Conservation (phyloP, 2,888 invertebrate genomes). For the Lampropteryx suffumata region DNA sequence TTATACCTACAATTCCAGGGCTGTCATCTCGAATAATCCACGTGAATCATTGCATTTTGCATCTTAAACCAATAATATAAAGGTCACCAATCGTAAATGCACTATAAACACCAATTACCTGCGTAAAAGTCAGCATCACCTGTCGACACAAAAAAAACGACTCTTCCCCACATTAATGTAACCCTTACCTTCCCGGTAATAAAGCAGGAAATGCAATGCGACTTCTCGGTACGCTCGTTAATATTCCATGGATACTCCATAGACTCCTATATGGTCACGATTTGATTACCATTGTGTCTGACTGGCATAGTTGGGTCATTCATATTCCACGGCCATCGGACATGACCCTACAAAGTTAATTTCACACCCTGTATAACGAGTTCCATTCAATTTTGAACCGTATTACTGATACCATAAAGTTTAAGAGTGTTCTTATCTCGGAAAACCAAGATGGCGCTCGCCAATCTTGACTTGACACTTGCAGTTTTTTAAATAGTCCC, state of each 20-base stretch:
- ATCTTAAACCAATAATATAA: too few relatives aligned
- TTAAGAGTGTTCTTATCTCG: neutral
- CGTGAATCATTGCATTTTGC: too few relatives aligned
- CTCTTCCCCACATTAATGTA: neutral
- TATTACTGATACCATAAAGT: neutral
- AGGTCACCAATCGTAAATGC: neutral
- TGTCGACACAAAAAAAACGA: conserved; percentile 8
- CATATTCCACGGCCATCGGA: conserved; percentile 23
- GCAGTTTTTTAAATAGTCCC: conserved; percentile 11
- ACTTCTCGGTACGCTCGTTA: conserved; percentile 12
- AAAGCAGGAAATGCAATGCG: conserved; percentile 10
- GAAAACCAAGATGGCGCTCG: conserved; percentile 21
- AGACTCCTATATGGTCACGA: conserved; percentile 29
- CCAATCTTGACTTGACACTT: conserved; percentile 19
- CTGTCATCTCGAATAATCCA: too few relatives aligned
- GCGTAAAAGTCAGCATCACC: conserved; percentile 15
- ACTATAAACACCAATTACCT: conserved; percentile 6
- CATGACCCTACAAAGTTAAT: conserved; percentile 21
- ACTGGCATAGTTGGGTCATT: conserved; percentile 28
- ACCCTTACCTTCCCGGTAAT: conserved; percentile 2
- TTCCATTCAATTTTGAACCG: conserved; percentile 3
- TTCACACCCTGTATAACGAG: conserved; percentile 2
- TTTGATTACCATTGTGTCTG: conserved; percentile 26
- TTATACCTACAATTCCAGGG: too few relatives aligned
- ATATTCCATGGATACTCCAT: conserved; percentile 19